Base-by-base conservation (phyloP, 2,797 vertebrate species). In the Phataginus tricuspis region DNA sequence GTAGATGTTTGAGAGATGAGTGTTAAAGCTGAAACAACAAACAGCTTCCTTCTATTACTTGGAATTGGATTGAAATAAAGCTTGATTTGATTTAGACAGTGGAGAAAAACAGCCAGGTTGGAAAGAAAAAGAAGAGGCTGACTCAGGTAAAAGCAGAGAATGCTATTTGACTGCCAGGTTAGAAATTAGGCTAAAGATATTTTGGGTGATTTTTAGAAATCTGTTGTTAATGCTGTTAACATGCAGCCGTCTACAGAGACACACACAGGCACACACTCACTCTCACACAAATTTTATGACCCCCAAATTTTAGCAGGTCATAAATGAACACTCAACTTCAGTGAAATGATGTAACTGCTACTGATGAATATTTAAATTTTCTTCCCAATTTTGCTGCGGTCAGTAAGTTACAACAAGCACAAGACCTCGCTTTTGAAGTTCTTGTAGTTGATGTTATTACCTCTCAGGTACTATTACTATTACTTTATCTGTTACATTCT, bases 1-100 rank as follows among this genome's bases (percentile, higher is more conserved):
- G 84, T 5, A 90, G 85, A 59, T 59, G 18, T 53, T 95, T 93
- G 51, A 94, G 39, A 80, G 55, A 93, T 29, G 34, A 84, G 59
- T 34, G 39, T 23, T 59, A 93, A 86, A n/a, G 37, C 61, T 68
- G n/a, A 78, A 87, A 39, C 21, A 79, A 69, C 61, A 1, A 91
- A 85, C 31, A 59, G 63, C 61, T 95, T 94, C 91, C 69, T 93
- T 93, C 11, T 37, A n/a, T 87, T 87, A 92, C 66, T 51, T 77
- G 72, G 45, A 80, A 90, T 18, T 80, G 66, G 15, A 53, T 0
- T 90, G 86, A 90, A 95, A 88, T 80, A 55, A 71, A 63, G 80
- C 45, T 91, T 87, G 86, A 59, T 59, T 82, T 87, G 55, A 96
- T 80, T 86, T 80, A 64, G n/a, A 78, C 63, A 95, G 59, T 23